phyloP scores from a whole-genome alignment of 2,888 invertebrate species.

The Diarsia brunnea region DNA sequence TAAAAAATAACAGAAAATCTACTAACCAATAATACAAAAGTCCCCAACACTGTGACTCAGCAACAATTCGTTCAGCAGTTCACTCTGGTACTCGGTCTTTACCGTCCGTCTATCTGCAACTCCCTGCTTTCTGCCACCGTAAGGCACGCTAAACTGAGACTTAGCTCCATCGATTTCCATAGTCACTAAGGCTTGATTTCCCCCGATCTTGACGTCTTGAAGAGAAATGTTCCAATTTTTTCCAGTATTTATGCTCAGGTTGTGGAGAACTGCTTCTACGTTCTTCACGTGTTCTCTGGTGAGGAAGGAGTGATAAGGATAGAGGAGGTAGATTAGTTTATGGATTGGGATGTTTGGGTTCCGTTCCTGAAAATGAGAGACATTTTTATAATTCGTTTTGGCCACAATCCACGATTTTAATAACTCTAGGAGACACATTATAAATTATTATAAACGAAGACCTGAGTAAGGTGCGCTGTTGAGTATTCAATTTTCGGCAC shows the following conservation, averaged over 20 bases:
- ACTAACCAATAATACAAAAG: slow-evolving; percentile 94
- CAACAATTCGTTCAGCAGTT: slow-evolving; percentile 94
- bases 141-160: slow-evolving; percentile 83
- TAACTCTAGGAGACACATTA: not conserved
- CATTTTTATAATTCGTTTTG: not conserved
- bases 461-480: not conserved
- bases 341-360: slow-evolving; percentile 92
- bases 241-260: slow-evolving; percentile 88
- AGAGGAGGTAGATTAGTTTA: slow-evolving; percentile 94
- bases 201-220: slow-evolving; percentile 75
- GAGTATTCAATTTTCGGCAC: not conserved
- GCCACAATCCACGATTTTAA: not conserved
- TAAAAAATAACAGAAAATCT: slow-evolving; percentile 7
- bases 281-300: slow-evolving; percentile 94
- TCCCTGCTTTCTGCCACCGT: slow-evolving; percentile 78
- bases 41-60: slow-evolving; percentile 95
- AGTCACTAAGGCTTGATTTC: slow-evolving; percentile 81
- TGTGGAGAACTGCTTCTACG: slow-evolving; percentile 93
- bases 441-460: not conserved
- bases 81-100: slow-evolving; percentile 95
- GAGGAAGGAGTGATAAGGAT: slow-evolving; percentile 95
- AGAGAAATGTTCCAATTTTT: slow-evolving; percentile 72
- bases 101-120: slow-evolving; percentile 84
- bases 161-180: slow-evolving; percentile 83
- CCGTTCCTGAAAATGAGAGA: slow-evolving; percentile 91